Percentiles rank a stretch among this genome's conserved stretches.
Conservation (phyloP, 2,797 vertebrate genomes). For the Epinephelus malabaricus region DNA sequence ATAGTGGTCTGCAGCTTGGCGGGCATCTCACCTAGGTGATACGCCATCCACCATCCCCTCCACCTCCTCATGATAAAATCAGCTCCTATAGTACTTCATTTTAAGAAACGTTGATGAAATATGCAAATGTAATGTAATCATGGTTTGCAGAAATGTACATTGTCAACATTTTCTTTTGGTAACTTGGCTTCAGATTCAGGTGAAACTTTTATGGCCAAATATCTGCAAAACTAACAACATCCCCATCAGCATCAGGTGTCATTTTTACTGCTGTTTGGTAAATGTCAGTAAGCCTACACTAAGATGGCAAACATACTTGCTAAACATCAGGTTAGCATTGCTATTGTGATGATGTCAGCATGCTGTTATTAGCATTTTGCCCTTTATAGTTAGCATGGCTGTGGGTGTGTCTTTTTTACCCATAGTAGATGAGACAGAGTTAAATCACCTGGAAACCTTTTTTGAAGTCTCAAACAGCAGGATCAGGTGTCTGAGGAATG, state of each 20-base stretch:
- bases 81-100: too few species aligned
- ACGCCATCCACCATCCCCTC: too few species aligned
- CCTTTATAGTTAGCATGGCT: not conserved
- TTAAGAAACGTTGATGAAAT: too few species aligned
- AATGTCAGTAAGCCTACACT: not conserved
- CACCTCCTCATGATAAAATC: too few species aligned
- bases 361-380: not conserved
- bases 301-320: not conserved
- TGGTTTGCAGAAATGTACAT: too few species aligned
- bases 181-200: not conserved
- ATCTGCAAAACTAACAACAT: not conserved
- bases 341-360: not conserved
- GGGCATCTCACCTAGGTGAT: too few species aligned
- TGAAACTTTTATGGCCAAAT: not conserved
- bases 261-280: not conserved
- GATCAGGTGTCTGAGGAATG: conserved; percentile 72
- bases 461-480: conserved; percentile 46
- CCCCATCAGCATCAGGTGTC: not conserved
- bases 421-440: conserved; percentile 20
- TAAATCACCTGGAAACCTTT: conserved; percentile 45
- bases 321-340: not conserved
- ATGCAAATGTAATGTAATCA: too few species aligned
- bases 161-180: too few species aligned
- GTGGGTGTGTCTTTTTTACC: not conserved
- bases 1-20: too few species aligned